Evolutionary conservation across 2,113 vertebrate genomes (phyloP), one percentile per base, ranked within the genome.

Genomic region (Ibidorhyncha struthersii): DNA sequence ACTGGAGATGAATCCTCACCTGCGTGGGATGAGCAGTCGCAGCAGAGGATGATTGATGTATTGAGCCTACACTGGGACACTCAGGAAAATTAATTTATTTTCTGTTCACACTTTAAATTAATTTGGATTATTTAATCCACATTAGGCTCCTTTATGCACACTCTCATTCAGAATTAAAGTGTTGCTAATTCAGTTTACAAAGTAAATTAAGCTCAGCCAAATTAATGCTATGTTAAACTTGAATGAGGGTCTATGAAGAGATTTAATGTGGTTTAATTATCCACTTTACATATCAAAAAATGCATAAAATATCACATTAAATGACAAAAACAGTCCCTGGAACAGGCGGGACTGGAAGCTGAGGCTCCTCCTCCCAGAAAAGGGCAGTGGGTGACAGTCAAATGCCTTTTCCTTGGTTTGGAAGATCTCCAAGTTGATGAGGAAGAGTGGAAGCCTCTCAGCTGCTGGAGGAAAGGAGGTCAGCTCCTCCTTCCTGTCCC

Each of bases 101-200:
- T 90, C 62, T 66, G 30, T 66, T 96, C 93, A 94, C 29, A 73
- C 41, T 92, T 66, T 70, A 94, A 91, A 0, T 85, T 94, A 94
- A 94, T 96, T 96, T 94, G 96, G 92, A 96, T 95, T 96, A 96
- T 95, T 97, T 97, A 96, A 96, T 96, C 96, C 97, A 96, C 67
- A 89, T 94, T 94, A 95, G 63, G 63, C 18, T 86, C 71, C 72
- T 94, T 90, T 90, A 86, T 80, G 72, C 56, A 86, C 55, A 74
- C 38, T 80, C 78, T 88, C n/a, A 71, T 93, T 94, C 93, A 93
- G 82, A 96, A 92, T 74, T 81, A 81, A 45, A 92, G 63, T 90
- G 86, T 49, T 0, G 12, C 74, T 96, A 97, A 96, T 94, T 95
- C 90, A 96, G 95, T 96, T 96, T 96, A 92, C 63, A 88, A 86